phyloP scores from a whole-genome alignment of 2,888 invertebrate genomes.

The Amiota minor region DNA sequence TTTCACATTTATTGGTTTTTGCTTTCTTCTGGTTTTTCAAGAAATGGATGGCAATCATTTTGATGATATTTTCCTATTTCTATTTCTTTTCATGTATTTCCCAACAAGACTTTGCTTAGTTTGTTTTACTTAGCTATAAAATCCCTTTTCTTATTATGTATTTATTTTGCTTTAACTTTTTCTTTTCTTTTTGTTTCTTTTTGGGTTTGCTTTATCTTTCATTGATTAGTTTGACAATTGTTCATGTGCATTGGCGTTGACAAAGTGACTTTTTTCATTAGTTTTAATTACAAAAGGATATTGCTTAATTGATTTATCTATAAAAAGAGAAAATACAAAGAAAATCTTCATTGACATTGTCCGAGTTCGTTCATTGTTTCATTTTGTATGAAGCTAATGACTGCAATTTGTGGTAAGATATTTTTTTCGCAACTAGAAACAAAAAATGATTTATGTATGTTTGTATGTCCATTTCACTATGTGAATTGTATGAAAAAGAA shows the following conservation, averaged over 20 bases:
- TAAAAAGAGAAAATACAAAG: no score
- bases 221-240: constrained; percentile 27
- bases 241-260: constrained; percentile 28
- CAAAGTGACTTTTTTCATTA: constrained; percentile 20
- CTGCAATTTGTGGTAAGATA: constrained; percentile 20
- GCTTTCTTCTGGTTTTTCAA: background rate
- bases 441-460: no score
- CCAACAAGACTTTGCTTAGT: background rate
- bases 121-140: background rate
- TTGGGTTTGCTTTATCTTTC: background rate
- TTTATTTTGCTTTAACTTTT: background rate
- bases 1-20: no score
- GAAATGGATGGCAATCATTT: constrained; percentile 23
- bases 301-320: constrained; percentile 24
- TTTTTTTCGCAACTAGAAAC: background rate
- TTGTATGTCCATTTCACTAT: no score
- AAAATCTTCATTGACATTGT: background rate
- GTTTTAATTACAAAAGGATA: constrained; percentile 28
- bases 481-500: no score
- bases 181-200: constrained; percentile 1
- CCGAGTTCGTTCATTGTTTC: background rate
- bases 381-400: constrained; percentile 19
- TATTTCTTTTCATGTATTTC: background rate
- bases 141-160: background rate
- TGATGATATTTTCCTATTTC: background rate